Evolutionary conservation across 2,888 invertebrate genomes (phyloP), one percentile per base, ranked within the genome.

Genomic region (Amblyjoppa proteus): DNA sequence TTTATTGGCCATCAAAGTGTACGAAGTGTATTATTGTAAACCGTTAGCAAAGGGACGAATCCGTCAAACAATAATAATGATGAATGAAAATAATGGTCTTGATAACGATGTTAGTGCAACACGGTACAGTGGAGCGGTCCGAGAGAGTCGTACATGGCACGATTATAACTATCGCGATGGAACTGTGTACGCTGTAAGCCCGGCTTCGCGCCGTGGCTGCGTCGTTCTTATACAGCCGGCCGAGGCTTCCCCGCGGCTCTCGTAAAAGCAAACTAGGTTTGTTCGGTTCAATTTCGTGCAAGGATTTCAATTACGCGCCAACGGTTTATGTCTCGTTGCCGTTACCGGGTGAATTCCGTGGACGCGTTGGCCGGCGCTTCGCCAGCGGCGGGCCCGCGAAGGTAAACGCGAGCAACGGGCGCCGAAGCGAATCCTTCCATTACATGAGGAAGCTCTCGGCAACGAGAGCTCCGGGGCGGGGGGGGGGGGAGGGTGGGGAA

Each of bases 291-390:
- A 86, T 86, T 86, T 86, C 81, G 85, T 78, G 85, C 85, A 83
- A 86, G 83, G 85, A 86, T 86, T 86, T 86, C 85, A 86, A 86
- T 86, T 86, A 86, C 85, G 77, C 83, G 85, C 76, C 80, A 83
- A 85, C 83, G 83, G 83, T 81, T 83, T 79, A 85, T 77, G 78
- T 82, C 80, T 82, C 82, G 77, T 86, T 77, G 83, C 66, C 53
- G 31, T 45, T 71, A 38, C 73, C 49, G 58, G 25, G 28, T 56
- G 41, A 58, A 58, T 34, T 51, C 16, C 45, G 66, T n/a, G 31
- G 56, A 20, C 70, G 56, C 61, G 73, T 41, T 58, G 61, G 83
- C 74, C 49, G 73, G n/a, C 61, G 69, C 56, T 53, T 25, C 38
- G 31, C 25, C 31, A 11, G n/a, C 53, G 38, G 9, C 69, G 75